A percentile compares a stretch with the other conserved stretches of the same genome.
Evolutionary conservation across 2,888 invertebrate species (phyloP).

Genomic region (Syritta pipiens): DNA sequence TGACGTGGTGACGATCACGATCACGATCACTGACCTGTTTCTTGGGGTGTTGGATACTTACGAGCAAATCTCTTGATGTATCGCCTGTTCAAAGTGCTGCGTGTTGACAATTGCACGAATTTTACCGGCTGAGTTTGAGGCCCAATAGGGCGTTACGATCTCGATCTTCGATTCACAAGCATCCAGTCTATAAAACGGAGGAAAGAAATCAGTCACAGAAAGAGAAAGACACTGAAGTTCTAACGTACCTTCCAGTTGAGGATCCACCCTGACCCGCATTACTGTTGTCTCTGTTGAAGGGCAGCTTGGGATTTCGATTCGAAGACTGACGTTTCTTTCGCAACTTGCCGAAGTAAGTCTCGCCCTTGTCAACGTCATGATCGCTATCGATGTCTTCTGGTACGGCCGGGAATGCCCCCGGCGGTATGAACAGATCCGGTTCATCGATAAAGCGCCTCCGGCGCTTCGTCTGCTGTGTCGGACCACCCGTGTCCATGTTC

Average conservation of each 20-base stretch:
- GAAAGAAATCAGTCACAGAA: neutral
- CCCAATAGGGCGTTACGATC: conserved; percentile 96
- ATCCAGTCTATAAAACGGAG: conserved; percentile 85
- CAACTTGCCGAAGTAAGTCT: conserved; percentile 81
- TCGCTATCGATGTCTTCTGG: conserved; percentile 79
- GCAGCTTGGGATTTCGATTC: conserved; percentile 72
- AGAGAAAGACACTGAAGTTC: neutral
- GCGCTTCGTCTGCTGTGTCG: conserved; percentile 78
- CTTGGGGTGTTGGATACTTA: conserved; percentile 80
- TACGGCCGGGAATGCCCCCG: conserved; percentile 82
- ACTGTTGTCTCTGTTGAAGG: conserved; percentile 53
- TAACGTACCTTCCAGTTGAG: conserved; percentile 74
- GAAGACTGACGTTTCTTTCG: conserved; percentile 81
- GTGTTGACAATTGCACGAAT: conserved; percentile 95
- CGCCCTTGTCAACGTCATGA: conserved; percentile 78
- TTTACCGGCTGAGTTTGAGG: conserved; percentile 94
- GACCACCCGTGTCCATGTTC: conserved; percentile 81
- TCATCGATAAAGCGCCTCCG: conserved; percentile 78
- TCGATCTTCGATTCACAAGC: conserved; percentile 95
- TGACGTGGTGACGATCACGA: no score
- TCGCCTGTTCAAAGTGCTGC: conserved; percentile 96
- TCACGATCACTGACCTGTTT: no score
- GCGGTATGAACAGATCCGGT: conserved; percentile 78
- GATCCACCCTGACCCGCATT: conserved; percentile 66
- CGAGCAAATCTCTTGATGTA: conserved; percentile 97